Percentiles rank a stretch among this genome's conserved stretches.
Evolutionary conservation across 23 tunicate genomes (phyloP).

Genomic region (Trididemnum nubilum): DNA sequence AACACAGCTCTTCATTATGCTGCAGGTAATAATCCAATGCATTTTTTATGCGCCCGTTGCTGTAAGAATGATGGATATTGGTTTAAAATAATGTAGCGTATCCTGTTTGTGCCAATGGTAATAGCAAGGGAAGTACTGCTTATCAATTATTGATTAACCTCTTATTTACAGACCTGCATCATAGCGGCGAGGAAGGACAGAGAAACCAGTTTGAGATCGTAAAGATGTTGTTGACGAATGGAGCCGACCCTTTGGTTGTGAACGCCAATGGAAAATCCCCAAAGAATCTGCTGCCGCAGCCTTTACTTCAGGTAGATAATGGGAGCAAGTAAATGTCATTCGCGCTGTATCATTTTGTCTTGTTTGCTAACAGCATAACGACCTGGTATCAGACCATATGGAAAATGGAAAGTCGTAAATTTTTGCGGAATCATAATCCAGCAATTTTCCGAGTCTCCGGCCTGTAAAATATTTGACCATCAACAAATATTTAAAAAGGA

Average conservation of each 20-base stretch:
- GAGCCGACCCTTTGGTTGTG: neutral
- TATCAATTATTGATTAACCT: neutral
- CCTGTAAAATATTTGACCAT: too few species aligned
- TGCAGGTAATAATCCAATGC: neutral
- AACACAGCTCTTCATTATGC: constrained; percentile 20
- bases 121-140: neutral
- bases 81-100: too few species aligned
- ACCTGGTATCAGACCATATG: too few species aligned
- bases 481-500: too few species aligned
- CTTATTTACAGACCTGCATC: constrained; percentile 7
- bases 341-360: too few species aligned
- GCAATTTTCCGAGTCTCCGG: too few species aligned
- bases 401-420: too few species aligned
- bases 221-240: neutral
- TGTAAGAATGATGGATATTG: too few species aligned
- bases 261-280: neutral
- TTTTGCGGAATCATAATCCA: too few species aligned
- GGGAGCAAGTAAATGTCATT: too few species aligned
- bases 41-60: neutral
- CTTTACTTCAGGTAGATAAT: neutral
- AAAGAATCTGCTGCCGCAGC: neutral
- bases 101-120: neutral
- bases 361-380: too few species aligned
- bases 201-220: neutral
- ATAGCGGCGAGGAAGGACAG: neutral